phyloP scores from a whole-genome alignment of 2,113 vertebrate species.

The Phoenicopterus ruber region DNA sequence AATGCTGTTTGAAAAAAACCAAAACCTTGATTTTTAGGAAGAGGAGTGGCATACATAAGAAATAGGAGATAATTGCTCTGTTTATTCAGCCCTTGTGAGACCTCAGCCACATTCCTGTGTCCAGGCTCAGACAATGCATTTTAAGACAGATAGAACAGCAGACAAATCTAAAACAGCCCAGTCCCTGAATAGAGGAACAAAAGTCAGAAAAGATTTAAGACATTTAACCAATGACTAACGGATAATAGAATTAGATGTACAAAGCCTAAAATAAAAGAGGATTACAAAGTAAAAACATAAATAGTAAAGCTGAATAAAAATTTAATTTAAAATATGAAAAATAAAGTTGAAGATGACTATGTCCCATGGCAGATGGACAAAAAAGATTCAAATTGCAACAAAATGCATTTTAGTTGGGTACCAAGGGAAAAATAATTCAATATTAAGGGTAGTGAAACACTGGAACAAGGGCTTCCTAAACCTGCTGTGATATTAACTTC shows the following conservation, averaged over 20 bases:
- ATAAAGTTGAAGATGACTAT: background rate
- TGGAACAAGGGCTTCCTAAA: background rate
- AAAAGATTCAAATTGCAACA: background rate
- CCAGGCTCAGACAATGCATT: constrained; percentile 1
- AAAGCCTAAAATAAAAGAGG: background rate
- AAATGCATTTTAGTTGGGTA: background rate
- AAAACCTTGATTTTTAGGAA: constrained; percentile 6
- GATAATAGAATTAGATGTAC: background rate
- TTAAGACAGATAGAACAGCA: background rate
- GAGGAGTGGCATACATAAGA: background rate
- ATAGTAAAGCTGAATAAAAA: background rate
- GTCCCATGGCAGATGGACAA: background rate
- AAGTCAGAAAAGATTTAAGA: constrained; percentile 6
- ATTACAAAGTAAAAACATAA: background rate
- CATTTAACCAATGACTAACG: background rate
- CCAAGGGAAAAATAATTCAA: background rate
- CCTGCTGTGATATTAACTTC: background rate
- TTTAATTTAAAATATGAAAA: background rate
- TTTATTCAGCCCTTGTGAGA: constrained; percentile 22
- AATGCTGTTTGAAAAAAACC: background rate
- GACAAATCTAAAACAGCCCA: constrained; percentile 1
- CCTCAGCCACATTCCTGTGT: constrained; percentile 21
- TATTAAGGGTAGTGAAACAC: background rate
- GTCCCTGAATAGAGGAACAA: background rate
- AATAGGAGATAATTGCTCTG: background rate